Evolutionary conservation across 2,113 vertebrate genomes (phyloP).

Genomic region (Rhipidura dahli): DNA sequence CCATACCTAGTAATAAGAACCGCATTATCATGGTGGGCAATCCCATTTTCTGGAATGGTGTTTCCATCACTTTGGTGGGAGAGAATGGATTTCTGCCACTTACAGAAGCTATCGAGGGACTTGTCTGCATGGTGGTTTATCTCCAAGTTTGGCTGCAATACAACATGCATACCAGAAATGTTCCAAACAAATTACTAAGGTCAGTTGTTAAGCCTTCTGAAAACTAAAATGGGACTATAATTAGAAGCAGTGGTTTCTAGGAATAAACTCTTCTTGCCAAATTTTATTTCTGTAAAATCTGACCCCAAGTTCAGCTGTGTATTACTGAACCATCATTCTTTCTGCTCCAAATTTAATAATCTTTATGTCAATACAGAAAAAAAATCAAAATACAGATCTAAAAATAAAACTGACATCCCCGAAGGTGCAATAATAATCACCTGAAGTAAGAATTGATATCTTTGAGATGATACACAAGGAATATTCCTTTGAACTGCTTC

Average conservation of each 20-base stretch:
- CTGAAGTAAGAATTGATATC: constrained; percentile 17
- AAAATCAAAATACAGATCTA: constrained; percentile 46
- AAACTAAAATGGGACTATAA: constrained; percentile 81
- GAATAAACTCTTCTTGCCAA: constrained; percentile 76
- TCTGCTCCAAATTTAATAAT: constrained; percentile 65
- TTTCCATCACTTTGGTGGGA: constrained; percentile 96
- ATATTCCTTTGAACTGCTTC: constrained; percentile 35
- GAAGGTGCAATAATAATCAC: neutral
- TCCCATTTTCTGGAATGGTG: constrained; percentile 98
- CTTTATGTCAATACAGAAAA: constrained; percentile 54
- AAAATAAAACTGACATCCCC: constrained; percentile 31
- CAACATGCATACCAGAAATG: constrained; percentile 82
- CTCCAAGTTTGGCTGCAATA: constrained; percentile 97
- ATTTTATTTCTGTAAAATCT: constrained; percentile 75
- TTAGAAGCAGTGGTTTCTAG: constrained; percentile 82
- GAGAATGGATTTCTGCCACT: constrained; percentile 99
- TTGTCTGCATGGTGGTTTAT: constrained; percentile 99
- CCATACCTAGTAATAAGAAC: constrained; percentile 98
- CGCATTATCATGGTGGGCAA: constrained; percentile 98
- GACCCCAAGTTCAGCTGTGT: constrained; percentile 69
- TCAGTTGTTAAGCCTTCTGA: constrained; percentile 81
- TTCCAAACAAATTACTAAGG: constrained; percentile 85
- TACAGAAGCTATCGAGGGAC: constrained; percentile 99
- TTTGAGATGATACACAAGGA: constrained; percentile 8
- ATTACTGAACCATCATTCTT: constrained; percentile 68